Percentiles rank a stretch among this genome's conserved stretches.
phyloP scores from a whole-genome alignment of 2,113 vertebrate species.

The Actinemys pallida region DNA sequence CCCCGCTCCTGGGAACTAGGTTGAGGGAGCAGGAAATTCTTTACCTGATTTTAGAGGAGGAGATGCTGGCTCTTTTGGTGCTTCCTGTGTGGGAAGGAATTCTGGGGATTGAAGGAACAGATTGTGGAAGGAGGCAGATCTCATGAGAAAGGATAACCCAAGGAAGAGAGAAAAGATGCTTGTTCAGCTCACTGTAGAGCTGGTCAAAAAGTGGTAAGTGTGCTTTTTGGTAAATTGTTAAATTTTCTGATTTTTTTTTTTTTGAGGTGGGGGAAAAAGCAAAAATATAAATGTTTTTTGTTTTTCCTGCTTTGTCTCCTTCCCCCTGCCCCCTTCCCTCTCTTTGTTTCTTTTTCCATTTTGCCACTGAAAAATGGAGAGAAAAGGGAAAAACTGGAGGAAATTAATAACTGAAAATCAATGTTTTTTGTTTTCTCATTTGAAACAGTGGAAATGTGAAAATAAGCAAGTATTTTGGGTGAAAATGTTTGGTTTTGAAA shows the following conservation, averaged over 20 bases:
- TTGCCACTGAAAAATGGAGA: not conserved
- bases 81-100: not conserved
- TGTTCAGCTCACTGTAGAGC: not conserved
- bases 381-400: not conserved
- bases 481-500: not conserved
- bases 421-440: too few relatives aligned
- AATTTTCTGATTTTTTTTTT: not conserved
- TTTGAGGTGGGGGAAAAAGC: not conserved
- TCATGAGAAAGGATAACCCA: not conserved
- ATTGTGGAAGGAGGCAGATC: not conserved
- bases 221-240: not conserved
- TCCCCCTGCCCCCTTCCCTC: not conserved
- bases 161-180: not conserved
- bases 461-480: not conserved
- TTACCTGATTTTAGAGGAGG: not conserved
- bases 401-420: not conserved
- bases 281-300: not conserved
- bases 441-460: too few relatives aligned
- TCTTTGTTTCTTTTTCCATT: not conserved
- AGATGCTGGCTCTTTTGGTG: not conserved
- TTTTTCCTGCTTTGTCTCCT: not conserved
- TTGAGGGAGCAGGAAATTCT: not conserved
- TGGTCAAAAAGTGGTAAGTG: not conserved
- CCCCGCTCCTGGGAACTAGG: not conserved
- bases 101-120: not conserved